phyloP scores from a whole-genome alignment of 2,113 vertebrate genomes.

The Camelus bactrianus region DNA sequence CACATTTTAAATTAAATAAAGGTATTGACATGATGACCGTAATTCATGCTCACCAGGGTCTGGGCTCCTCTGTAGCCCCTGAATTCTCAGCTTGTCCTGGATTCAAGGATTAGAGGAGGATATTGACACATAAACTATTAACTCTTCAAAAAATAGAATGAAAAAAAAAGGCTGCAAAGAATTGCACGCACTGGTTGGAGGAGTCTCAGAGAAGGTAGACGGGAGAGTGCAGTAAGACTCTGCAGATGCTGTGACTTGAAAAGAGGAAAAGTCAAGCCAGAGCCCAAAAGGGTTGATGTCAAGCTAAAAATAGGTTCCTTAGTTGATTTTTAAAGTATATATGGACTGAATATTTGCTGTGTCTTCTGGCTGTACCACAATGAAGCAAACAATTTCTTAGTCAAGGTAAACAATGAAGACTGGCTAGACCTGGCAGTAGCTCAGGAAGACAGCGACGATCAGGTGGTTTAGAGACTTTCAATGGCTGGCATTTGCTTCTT shows the following conservation, averaged over 20 bases:
- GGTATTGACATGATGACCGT: not conserved
- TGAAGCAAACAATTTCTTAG: not conserved
- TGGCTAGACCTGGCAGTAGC: not conserved
- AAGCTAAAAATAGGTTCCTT: not conserved
- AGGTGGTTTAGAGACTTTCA: not conserved
- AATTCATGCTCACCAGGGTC: not conserved
- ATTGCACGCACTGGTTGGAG: too few relatives aligned
- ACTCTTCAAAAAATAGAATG: not conserved
- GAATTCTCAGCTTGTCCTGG: not conserved
- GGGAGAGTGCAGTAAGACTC: not conserved
- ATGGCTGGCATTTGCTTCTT: not conserved
- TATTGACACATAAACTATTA: not conserved
- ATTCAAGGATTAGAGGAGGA: not conserved
- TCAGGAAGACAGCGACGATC: rapidly evolving
- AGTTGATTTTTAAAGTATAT: not conserved
- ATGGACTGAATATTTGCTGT: not conserved
- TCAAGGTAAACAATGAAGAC: not conserved
- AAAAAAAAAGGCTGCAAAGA: not conserved
- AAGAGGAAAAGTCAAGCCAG: not conserved
- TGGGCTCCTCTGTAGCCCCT: not conserved
- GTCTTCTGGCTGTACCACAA: not conserved
- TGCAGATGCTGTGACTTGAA: too few relatives aligned
- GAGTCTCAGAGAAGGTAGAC: not conserved
- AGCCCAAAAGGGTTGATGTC: not conserved
- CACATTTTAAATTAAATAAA: not conserved